Conservation (phyloP, 2,888 invertebrate species). For the Melipona bicolor region DNA sequence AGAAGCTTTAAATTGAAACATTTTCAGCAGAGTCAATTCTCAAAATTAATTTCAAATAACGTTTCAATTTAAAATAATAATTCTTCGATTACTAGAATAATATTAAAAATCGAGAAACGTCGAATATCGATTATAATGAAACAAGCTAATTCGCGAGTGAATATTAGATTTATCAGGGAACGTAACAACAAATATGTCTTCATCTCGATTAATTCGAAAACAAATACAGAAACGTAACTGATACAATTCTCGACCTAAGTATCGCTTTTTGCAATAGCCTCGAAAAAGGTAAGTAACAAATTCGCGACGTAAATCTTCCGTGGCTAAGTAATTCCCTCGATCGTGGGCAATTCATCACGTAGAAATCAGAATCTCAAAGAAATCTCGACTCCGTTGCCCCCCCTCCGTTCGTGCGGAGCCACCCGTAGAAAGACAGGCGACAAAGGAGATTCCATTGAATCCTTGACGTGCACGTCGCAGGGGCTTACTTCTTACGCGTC, state of each 20-base stretch:
- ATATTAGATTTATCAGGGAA: too few species aligned
- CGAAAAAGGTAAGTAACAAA: neutral
- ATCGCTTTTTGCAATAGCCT: neutral
- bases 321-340: neutral
- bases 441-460: constrained; percentile 28
- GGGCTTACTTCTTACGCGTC: constrained; percentile 28
- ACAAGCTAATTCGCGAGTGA: too few species aligned
- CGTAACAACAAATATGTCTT: too few species aligned
- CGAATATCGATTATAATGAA: too few species aligned
- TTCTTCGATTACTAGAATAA: too few species aligned
- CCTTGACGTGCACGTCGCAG: neutral
- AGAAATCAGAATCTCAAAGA: neutral
- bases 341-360: constrained; percentile 3
- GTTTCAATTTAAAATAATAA: too few species aligned
- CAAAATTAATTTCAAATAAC: too few species aligned
- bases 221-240: neutral
- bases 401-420: too few species aligned
- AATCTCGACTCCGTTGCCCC: neutral
- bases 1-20: too few species aligned
- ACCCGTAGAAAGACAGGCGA: constrained; percentile 11
- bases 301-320: neutral
- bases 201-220: neutral
- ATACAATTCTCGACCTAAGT: neutral
- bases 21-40: too few species aligned
- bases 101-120: too few species aligned